A percentile compares a stretch with the other conserved stretches of the same genome.
These are phyloP conservation scores for Capromys pilorides DNA, from an alignment of 2,797 vertebrate genomes.

Conservation along the genomic window DNA sequence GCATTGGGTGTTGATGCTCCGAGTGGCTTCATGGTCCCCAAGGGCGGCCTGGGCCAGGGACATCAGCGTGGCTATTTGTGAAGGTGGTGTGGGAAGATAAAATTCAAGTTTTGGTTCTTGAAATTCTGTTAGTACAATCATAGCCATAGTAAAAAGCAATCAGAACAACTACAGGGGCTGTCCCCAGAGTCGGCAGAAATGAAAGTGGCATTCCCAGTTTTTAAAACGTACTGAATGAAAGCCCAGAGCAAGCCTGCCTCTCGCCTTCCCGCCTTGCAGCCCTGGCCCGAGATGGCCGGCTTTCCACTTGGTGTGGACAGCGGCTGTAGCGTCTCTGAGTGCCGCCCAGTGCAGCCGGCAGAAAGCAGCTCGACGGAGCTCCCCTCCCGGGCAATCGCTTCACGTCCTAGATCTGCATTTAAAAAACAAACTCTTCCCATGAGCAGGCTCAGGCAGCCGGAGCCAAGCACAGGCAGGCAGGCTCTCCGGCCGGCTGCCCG, in stretches of 20 bases:
- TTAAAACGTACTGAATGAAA: neutral
- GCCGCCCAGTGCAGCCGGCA: neutral
- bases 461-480: constrained; percentile 73
- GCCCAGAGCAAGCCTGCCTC: neutral
- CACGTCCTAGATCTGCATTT: rapidly evolving
- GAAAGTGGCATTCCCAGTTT: neutral
- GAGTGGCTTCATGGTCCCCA: neutral
- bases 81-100: neutral
- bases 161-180: neutral
- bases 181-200: neutral
- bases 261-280: rapidly evolving
- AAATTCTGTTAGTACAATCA: neutral
- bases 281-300: rapidly evolving
- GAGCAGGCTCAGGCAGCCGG: constrained; percentile 72
- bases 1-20: neutral
- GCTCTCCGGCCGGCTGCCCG: constrained; percentile 48
- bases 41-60: neutral
- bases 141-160: neutral
- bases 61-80: neutral
- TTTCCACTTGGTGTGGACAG: too few relatives aligned
- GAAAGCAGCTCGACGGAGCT: neutral
- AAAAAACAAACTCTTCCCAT: constrained; percentile 2
- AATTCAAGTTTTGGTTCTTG: neutral
- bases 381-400: neutral
- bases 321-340: neutral